Base-by-base conservation (phyloP, 2,797 vertebrate genomes). In the Rhynchotus rufescens region DNA sequence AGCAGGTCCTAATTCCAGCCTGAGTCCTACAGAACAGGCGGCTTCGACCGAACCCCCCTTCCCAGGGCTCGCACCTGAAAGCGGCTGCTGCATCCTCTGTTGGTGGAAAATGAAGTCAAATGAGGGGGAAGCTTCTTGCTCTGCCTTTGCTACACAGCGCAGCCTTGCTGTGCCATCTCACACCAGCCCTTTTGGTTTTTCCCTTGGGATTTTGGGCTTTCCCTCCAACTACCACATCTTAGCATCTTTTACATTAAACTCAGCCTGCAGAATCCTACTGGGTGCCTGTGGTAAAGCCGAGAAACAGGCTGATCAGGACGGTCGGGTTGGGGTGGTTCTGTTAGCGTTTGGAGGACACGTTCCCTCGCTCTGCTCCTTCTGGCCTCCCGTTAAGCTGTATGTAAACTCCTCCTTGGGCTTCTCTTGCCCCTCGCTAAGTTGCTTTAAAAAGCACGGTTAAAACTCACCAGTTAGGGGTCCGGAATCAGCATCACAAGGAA, bases 251-350 rank as follows among this genome's bases (percentile, higher is more conserved):
- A 91, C 80, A 68, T 82, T 56, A 51, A 94, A 65, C 32, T 60
- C 61, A 64, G 77, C 49, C 89, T 83, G 62, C 28, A 86, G 34
- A 93, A 71, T 13, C 79, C 79, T 59, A 15, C 79, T 26, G 72
- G 44, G 14, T 77, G 65, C n/a, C 65, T 44, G 72, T 78, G 69
- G 68, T 6, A 52, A 45, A 21, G 77, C 45, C 13, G 83, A 79
- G 75, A 26, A 94, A 90, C 94, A 83, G 88, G 94, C 51, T 42
- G 66, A 96, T 75, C 93, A 94, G 76, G 93, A 49, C 59, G 30
- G 88, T 84, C 93, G 80, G 92, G 94, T 95, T 81, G 19, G 86
- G 79, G 86, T 72, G 84, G 94, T 85, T 94, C 81, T 68, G 76
- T 4, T 11, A 2, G 57, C 19, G 56, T 20, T 69, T 69, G 89